Conservation (phyloP, 1,140 invertebrate species). For the Cephus cinctus region DNA sequence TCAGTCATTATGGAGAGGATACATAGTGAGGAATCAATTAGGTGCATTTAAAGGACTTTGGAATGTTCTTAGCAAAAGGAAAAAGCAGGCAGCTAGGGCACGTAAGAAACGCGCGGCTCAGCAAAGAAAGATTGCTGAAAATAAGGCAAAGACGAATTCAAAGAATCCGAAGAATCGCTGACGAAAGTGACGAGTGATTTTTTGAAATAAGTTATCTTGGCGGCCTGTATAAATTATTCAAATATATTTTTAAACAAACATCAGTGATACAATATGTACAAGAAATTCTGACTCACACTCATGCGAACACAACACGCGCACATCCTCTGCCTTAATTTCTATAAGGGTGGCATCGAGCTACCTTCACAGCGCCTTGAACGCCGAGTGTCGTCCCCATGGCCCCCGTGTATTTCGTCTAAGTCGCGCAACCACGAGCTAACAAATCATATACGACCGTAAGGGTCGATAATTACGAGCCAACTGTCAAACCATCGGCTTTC, state of each 20-base stretch:
- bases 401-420: constrained; percentile 15
- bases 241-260: constrained; percentile 55
- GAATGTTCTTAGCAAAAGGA: constrained; percentile 11
- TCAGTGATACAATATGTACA: constrained; percentile 52
- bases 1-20: constrained; percentile 38
- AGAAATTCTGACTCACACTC: constrained; percentile 37
- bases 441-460: too few species aligned
- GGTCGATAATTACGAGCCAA: too few species aligned
- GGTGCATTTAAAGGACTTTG: constrained; percentile 26
- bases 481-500: too few species aligned
- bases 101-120: constrained; percentile 17
- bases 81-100: background rate
- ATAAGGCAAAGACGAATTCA: constrained; percentile 13
- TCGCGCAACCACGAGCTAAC: too few species aligned
- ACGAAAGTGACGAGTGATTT: background rate
- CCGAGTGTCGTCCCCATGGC: background rate
- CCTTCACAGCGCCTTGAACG: background rate
- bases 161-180: constrained; percentile 14
- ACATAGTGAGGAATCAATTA: constrained; percentile 40
- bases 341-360: background rate
- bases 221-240: constrained; percentile 52
- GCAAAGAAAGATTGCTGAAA: constrained; percentile 22
- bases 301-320: constrained; percentile 33
- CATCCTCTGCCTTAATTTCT: constrained; percentile 15
- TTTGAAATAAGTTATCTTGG: background rate